Evolutionary conservation across 2,113 vertebrate species (phyloP).

Genomic region (Mormoops blainvillei): DNA sequence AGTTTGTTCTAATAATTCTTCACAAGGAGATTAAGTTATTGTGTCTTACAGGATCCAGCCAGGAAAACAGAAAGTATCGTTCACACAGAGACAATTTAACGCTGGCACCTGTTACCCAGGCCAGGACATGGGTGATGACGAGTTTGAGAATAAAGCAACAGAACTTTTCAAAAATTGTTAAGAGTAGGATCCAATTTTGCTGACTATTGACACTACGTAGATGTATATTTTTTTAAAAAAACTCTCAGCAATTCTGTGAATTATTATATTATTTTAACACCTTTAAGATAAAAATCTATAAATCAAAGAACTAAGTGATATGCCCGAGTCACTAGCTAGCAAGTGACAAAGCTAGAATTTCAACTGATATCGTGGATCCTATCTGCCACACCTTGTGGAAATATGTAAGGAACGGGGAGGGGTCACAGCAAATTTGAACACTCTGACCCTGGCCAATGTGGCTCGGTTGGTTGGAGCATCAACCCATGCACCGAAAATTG

Average conservation of each 20-base stretch:
- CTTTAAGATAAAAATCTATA: neutral
- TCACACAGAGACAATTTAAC: neutral
- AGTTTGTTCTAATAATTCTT: neutral
- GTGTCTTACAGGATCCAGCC: neutral
- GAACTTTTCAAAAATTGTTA: neutral
- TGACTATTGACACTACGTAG: neutral
- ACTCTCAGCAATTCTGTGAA: neutral
- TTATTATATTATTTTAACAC: neutral
- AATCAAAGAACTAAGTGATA: neutral
- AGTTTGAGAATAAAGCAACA: neutral
- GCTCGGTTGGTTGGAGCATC: no score
- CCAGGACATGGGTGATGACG: neutral
- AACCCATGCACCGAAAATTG: no score
- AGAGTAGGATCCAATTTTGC: neutral
- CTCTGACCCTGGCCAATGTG: neutral
- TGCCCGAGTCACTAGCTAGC: neutral
- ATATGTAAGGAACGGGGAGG: neutral
- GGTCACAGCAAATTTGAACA: neutral
- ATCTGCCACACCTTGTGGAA: no score
- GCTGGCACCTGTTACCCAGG: neutral
- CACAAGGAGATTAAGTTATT: neutral
- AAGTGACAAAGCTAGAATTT: neutral
- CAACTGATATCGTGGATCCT: neutral
- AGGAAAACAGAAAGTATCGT: neutral
- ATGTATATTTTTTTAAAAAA: neutral